These are phyloP conservation scores for Manis javanica DNA, from an alignment of 2,797 vertebrate genomes.

Conservation along the genomic window DNA sequence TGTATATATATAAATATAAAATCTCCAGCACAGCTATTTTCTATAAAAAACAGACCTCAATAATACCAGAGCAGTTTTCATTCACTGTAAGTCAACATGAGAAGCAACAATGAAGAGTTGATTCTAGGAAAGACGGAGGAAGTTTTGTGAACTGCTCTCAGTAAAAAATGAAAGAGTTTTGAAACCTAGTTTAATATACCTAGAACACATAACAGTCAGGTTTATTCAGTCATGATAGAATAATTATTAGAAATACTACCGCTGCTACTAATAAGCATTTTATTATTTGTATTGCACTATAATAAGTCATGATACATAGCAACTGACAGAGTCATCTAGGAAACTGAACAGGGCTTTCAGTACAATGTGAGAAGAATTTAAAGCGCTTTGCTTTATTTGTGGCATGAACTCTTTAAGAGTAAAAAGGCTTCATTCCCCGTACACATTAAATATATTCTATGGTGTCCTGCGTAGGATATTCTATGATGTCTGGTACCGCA, in stretches of 20 bases:
- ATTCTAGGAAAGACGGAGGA: conserved; percentile 49
- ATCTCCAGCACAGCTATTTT: conserved; percentile 2
- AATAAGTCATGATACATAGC: not conserved
- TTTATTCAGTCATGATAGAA: conserved; percentile 11
- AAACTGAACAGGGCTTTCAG: not conserved
- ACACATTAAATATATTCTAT: not conserved
- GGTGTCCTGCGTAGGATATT: not conserved
- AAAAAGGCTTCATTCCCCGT: not conserved
- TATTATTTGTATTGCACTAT: not conserved
- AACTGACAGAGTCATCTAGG: conserved; percentile 5
- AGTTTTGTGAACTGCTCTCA: conserved; percentile 34
- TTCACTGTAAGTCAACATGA: conserved; percentile 47
- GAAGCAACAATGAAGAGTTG: conserved; percentile 44
- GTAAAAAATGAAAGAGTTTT: conserved; percentile 68
- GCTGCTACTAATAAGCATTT: not conserved
- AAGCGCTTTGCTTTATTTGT: conserved; percentile 40
- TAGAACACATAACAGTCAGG: not conserved
- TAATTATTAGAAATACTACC: conserved; percentile 4
- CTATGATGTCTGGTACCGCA: not conserved
- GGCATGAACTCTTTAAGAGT: not conserved
- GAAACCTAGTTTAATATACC: conserved; percentile 41
- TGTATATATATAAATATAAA: no score
- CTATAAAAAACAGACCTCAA: not conserved
- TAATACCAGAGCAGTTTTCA: conserved; percentile 33
- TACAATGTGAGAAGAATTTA: not conserved